Conservation (phyloP, 2,888 invertebrate species). For the Boloria euphrosyne region DNA sequence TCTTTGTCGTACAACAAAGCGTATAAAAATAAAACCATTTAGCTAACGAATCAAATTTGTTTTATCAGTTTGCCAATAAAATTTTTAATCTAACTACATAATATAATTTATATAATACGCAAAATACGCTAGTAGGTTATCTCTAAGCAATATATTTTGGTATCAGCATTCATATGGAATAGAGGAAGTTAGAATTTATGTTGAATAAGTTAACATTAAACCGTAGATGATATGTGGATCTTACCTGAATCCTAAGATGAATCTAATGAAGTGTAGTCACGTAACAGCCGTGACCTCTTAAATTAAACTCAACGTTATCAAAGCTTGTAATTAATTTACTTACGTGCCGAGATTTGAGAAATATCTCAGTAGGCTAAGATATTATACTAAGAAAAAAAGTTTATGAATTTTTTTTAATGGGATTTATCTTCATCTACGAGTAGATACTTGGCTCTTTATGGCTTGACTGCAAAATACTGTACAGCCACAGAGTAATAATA, state of each 20-base stretch:
- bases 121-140: not conserved
- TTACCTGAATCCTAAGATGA: constrained; percentile 40
- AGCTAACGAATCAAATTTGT: not conserved
- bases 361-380: constrained; percentile 19
- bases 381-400: not conserved
- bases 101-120: too few relatives aligned
- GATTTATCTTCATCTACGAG: not conserved
- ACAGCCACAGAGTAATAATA: not conserved
- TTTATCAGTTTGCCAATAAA: not conserved
- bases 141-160: not conserved
- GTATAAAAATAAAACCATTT: too few relatives aligned
- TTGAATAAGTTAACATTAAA: constrained; percentile 34
- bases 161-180: constrained; percentile 14
- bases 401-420: not conserved
- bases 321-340: constrained; percentile 64
- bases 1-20: too few relatives aligned
- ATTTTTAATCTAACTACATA: too few relatives aligned
- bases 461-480: not conserved
- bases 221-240: constrained; percentile 35
- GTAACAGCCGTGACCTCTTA: constrained; percentile 50
- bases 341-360: constrained; percentile 56
- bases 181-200: constrained; percentile 22
- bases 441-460: not conserved
- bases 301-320: constrained; percentile 67
- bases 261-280: constrained; percentile 41